Base-by-base conservation (phyloP, 2,113 vertebrate genomes). In the Amia ocellicauda region DNA sequence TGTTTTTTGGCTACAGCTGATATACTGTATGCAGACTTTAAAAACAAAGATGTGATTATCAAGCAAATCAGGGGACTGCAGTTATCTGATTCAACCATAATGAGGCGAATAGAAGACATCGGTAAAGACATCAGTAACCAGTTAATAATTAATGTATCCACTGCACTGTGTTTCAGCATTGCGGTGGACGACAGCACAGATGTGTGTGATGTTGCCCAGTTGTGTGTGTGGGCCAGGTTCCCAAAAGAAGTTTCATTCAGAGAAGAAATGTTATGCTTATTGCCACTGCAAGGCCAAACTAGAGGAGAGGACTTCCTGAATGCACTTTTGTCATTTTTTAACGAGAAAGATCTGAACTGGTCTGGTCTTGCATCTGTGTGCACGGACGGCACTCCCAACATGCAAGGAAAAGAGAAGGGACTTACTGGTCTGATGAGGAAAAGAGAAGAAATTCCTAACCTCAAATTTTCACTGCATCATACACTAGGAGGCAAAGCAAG, bases 371-470 rank as follows among this genome's bases (percentile, higher is more conserved):
- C 11, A 36, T 36, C 31, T 1, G 31, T 36, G 31, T 36, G 1
- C 31, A 50, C 3, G 47, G 47, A 50, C 20, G 3, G 47, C 3
- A 24, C 41, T 16, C 52, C 52, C 54, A 64, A 27, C 19, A 29
- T 64, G 40, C 16, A 13, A 43, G 53, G 62, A 8, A 56, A 64
- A 57, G 41, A 64, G 52, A 64, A 56, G 62, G 36, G 62, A 11
- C 53, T 64, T 64, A 17, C 19, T 43, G 22, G 23, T 13, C 26
- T 56, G 17, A 64, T 47, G 24, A 56, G 17, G 22, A 56, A 64
- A 51, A 40, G 7, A 52, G 20, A 52, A 14, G 19, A 50, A 31
- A 36, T 62, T 9, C 49, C 28, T 13, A 23, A 36, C 28, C 29
- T 62, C 19, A 31, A 24, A 17, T 19, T 62, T 36, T 10, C 31